A percentile compares a stretch with the other conserved stretches of the same genome.
phyloP scores from a whole-genome alignment of 2,888 invertebrate genomes.

The Nomada ruficornis region DNA sequence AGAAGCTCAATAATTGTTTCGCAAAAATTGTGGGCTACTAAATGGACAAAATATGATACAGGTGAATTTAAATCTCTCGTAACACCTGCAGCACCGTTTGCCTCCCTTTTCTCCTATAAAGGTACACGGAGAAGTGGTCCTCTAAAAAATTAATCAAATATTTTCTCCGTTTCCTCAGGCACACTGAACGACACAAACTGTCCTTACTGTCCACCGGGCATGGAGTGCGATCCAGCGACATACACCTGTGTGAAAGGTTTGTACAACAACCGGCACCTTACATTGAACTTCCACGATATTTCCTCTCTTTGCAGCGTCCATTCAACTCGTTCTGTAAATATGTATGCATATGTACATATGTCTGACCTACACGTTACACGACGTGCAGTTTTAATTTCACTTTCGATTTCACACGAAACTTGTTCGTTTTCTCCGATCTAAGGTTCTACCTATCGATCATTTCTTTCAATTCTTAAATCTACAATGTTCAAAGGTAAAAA shows the following conservation, averaged over 20 bases:
- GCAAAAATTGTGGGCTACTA: too few relatives aligned
- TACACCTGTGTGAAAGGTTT: conserved; percentile 94
- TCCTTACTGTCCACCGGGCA: conserved; percentile 91
- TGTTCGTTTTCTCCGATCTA: neutral
- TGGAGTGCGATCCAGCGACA: conserved; percentile 91
- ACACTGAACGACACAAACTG: conserved; percentile 69
- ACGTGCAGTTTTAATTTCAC: conserved; percentile 35
- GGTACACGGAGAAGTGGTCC: too few relatives aligned
- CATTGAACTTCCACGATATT: conserved; percentile 9
- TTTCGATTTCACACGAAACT: conserved; percentile 12
- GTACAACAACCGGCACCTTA: conserved; percentile 59
- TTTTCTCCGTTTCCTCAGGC: conserved; percentile 51
- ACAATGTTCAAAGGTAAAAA: neutral
- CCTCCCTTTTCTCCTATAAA: too few relatives aligned
- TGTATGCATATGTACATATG: conserved; percentile 80
- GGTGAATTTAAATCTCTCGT: neutral
- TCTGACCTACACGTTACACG: conserved; percentile 1
- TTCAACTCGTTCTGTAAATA: conserved; percentile 76
- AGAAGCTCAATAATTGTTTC: too few relatives aligned
- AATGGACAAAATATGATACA: too few relatives aligned
- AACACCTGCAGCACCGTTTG: neutral
- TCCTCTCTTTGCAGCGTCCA: conserved; percentile 30
- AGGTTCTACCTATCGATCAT: neutral
- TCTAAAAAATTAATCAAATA: conserved; percentile 6
- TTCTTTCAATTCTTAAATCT: neutral